These are phyloP conservation scores for Nowickia ferox DNA, from an alignment of 2,888 invertebrate species.

Conservation along the genomic window DNA sequence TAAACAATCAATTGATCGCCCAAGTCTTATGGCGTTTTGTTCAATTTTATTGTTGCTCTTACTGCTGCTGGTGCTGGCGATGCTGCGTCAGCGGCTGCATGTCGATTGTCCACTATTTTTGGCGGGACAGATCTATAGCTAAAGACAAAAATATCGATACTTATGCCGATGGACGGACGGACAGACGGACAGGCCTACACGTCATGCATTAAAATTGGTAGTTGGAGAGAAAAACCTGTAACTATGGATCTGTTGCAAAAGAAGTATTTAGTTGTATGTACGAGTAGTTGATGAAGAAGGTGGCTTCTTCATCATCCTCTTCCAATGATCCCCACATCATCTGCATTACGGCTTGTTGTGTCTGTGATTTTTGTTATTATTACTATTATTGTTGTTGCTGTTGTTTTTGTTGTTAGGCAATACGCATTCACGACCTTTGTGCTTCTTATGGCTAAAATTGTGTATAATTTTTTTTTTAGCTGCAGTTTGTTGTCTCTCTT, in stretches of 20 bases:
- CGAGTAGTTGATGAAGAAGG: slow-evolving; percentile 59
- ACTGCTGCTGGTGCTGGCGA: neutral
- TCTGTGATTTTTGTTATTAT: slow-evolving; percentile 28
- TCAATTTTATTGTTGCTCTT: slow-evolving; percentile 19
- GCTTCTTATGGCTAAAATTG: slow-evolving; percentile 64
- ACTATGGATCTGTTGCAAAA: slow-evolving; percentile 23
- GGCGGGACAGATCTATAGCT: slow-evolving; percentile 70
- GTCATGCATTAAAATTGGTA: slow-evolving; percentile 45
- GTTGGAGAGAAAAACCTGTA: slow-evolving; percentile 41
- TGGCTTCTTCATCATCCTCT: slow-evolving; percentile 68
- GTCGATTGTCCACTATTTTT: slow-evolving; percentile 65
- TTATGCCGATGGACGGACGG: neutral
- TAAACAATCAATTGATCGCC: slow-evolving; percentile 72
- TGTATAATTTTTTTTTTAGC: slow-evolving; percentile 19
- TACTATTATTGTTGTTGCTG: slow-evolving; percentile 35
- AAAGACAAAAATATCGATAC: slow-evolving; percentile 47
- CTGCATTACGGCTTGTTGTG: slow-evolving; percentile 46
- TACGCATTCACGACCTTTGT: slow-evolving; percentile 73
- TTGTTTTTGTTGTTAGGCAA: slow-evolving; percentile 65
- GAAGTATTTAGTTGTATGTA: slow-evolving; percentile 9
- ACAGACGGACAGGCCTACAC: slow-evolving; percentile 20
- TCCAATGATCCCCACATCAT: slow-evolving; percentile 45
- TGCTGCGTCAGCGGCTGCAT: slow-evolving; percentile 23
- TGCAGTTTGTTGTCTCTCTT: slow-evolving; percentile 1
- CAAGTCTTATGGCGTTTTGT: slow-evolving; percentile 58